A percentile compares a stretch with the other conserved stretches of the same genome.
Conservation (phyloP, 2,888 invertebrate genomes). For the Aleiodes testaceus region DNA sequence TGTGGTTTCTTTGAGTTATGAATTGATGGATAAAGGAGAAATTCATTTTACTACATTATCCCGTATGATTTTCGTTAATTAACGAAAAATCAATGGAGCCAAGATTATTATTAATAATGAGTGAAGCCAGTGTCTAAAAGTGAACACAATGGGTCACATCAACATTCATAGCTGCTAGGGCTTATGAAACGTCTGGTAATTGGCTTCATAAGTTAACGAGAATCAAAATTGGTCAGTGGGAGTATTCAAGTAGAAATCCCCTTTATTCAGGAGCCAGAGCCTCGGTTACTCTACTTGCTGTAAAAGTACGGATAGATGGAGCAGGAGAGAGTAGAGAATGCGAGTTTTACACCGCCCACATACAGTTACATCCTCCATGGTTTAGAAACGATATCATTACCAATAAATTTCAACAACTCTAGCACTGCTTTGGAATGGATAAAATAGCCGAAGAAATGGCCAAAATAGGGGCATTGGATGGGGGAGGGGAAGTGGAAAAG, state of each 20-base stretch:
- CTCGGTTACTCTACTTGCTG: slow-evolving; percentile 11
- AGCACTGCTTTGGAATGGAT: slow-evolving; percentile 20
- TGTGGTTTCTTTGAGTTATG: no score
- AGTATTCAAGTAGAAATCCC: slow-evolving; percentile 38
- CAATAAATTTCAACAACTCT: slow-evolving; percentile 59
- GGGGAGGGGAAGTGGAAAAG: slow-evolving; percentile 41
- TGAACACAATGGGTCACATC: slow-evolving; percentile 10
- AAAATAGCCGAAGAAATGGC: slow-evolving; percentile 24
- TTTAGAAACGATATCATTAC: slow-evolving; percentile 54
- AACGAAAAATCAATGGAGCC: background rate
- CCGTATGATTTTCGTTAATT: background rate
- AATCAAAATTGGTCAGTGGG: slow-evolving; percentile 40
- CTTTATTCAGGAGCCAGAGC: slow-evolving; percentile 11
- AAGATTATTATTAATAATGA: slow-evolving; percentile 4
- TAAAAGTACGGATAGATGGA: slow-evolving; percentile 36
- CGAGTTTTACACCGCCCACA: slow-evolving; percentile 15
- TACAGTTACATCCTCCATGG: slow-evolving; percentile 10
- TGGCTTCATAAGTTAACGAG: slow-evolving; percentile 48
- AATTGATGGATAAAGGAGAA: no score
- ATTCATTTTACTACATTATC: no score
- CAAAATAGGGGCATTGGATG: slow-evolving; percentile 35
- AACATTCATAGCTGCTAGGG: background rate
- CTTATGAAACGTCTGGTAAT: slow-evolving; percentile 40
- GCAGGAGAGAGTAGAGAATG: slow-evolving; percentile 5
- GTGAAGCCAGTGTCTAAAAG: background rate